A percentile compares a stretch with the other conserved stretches of the same genome.
Conservation (phyloP, 2,888 invertebrate species). For the Drosophila prostipennis region DNA sequence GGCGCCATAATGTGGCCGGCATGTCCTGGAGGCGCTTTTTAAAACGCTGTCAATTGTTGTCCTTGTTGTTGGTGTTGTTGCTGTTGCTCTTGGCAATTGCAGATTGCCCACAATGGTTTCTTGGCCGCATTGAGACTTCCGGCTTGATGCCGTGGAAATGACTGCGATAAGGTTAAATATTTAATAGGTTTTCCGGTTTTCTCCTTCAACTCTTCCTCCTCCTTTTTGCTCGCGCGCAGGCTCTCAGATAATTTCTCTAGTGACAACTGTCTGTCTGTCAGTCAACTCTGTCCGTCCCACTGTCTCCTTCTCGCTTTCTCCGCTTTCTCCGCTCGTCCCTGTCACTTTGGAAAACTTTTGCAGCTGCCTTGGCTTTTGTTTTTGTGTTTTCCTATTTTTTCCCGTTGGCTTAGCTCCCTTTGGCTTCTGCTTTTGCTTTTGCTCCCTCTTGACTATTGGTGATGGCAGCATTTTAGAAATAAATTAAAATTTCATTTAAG, state of each 20-base stretch:
- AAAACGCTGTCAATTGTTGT: constrained; percentile 46
- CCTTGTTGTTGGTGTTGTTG: constrained; percentile 29
- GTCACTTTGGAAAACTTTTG: constrained; percentile 68
- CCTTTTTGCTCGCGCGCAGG: not conserved
- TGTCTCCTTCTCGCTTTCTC: constrained; percentile 1
- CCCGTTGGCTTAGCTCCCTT: constrained; percentile 24
- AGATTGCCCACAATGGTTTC: constrained; percentile 30
- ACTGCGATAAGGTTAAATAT: constrained; percentile 73
- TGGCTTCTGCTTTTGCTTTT: constrained; percentile 19
- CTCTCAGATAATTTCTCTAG: constrained; percentile 37
- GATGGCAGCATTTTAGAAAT: constrained; percentile 69
- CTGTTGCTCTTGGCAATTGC: constrained; percentile 18
- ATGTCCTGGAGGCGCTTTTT: constrained; percentile 59
- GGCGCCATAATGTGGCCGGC: constrained; percentile 57
- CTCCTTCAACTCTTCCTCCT: constrained; percentile 20
- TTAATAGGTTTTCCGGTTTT: constrained; percentile 58
- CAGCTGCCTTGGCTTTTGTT: constrained; percentile 38
- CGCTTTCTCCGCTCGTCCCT: constrained; percentile 37
- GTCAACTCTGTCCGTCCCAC: constrained; percentile 17
- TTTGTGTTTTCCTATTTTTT: constrained; percentile 32
- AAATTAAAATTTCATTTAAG: constrained; percentile 78
- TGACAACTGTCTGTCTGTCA: constrained; percentile 41
- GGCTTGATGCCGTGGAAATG: constrained; percentile 34
- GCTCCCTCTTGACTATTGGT: constrained; percentile 45
- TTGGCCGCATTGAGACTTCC: constrained; percentile 34